Evolutionary conservation across 2,888 invertebrate genomes (phyloP).

Genomic region (Tenthredo scrophulariae): DNA sequence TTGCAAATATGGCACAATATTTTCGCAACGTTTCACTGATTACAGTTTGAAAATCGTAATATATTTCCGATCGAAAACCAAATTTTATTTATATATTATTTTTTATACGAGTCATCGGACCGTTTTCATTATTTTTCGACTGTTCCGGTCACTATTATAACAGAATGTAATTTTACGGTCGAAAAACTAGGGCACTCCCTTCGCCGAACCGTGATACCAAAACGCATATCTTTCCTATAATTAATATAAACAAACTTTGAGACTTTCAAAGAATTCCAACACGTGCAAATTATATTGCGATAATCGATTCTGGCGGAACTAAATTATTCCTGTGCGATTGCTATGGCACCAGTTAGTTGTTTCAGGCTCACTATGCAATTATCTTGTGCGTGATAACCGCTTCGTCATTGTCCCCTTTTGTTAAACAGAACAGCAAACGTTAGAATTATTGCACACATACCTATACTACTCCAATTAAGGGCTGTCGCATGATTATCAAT

Average conservation of each 20-base stretch:
- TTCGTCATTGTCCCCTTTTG: constrained; percentile 23
- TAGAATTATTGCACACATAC: constrained; percentile 3
- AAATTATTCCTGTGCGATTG: constrained; percentile 17
- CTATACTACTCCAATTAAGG: not conserved
- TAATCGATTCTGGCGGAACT: not conserved
- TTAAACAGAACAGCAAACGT: constrained; percentile 24
- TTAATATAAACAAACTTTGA: not conserved
- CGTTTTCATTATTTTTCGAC: not conserved
- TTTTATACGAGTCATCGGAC: not conserved
- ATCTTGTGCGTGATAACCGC: constrained; percentile 34
- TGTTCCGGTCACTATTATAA: not conserved
- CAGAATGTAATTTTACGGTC: constrained; percentile 24
- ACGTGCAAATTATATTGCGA: not conserved
- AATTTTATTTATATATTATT: too few relatives aligned
- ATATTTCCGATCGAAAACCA: not conserved
- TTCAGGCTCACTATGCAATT: not conserved
- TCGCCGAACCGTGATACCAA: not conserved
- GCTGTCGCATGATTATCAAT: not conserved
- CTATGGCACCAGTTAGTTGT: not conserved
- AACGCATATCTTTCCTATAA: not conserved
- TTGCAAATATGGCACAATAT: not conserved
- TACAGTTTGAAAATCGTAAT: not conserved
- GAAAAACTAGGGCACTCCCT: not conserved
- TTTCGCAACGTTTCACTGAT: not conserved
- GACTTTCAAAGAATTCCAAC: not conserved